Evolutionary conservation across 2,888 invertebrate species (phyloP).

Genomic region (Lottia gigantea): DNA sequence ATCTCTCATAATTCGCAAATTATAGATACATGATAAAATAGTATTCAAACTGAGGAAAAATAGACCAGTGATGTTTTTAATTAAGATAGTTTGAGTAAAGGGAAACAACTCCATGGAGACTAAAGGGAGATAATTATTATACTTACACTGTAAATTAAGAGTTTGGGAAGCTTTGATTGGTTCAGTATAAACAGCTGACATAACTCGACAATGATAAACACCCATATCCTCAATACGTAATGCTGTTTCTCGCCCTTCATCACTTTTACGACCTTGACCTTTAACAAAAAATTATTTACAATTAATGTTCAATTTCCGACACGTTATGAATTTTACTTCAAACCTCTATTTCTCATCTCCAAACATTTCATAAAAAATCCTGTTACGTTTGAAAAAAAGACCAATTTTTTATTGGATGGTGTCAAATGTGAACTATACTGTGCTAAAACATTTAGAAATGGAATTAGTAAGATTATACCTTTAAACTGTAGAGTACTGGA

Average conservation of each 20-base stretch:
- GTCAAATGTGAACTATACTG: too few relatives aligned
- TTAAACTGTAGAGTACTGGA: conserved; percentile 42
- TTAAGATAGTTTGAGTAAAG: too few relatives aligned
- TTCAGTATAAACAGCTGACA: conserved; percentile 27
- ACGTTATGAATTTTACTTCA: neutral
- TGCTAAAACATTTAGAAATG: too few relatives aligned
- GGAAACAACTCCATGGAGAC: too few relatives aligned
- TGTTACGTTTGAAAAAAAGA: too few relatives aligned
- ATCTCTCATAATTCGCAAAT: too few relatives aligned
- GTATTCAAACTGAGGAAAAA: too few relatives aligned
- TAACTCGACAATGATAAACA: conserved; percentile 54
- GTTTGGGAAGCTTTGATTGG: conserved; percentile 29
- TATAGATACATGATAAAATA: too few relatives aligned
- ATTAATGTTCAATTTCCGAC: neutral
- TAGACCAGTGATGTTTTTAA: too few relatives aligned
- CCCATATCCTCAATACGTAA: conserved; percentile 49
- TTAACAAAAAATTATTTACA: neutral
- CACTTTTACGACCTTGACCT: conserved; percentile 25
- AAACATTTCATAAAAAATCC: too few relatives aligned
- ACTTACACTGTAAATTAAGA: conserved; percentile 48
- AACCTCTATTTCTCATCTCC: neutral
- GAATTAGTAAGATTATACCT: too few relatives aligned
- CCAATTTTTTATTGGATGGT: too few relatives aligned
- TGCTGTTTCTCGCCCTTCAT: conserved; percentile 25
- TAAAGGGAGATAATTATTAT: neutral